A percentile compares a stretch with the other conserved stretches of the same genome.
Evolutionary conservation across 2,797 vertebrate genomes (phyloP).

Genomic region (Manis crassicaudata): DNA sequence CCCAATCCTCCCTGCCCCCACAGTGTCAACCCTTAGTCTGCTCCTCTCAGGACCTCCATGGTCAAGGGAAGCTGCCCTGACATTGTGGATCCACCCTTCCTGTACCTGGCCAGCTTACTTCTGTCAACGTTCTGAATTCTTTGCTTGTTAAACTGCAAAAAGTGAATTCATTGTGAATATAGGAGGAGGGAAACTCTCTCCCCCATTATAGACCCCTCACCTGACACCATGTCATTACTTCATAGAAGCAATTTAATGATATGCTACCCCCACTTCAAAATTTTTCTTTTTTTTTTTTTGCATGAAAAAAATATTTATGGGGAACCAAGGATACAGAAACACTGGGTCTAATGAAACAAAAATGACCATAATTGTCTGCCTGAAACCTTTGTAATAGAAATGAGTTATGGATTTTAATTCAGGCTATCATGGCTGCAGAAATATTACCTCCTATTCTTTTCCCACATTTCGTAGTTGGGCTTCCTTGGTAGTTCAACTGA

Average conservation of each 20-base stretch:
- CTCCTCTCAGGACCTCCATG: not conserved
- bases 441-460: not conserved
- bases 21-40: not conserved
- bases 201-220: not conserved
- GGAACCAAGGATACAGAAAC: not conserved
- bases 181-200: no score
- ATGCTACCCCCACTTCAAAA: not conserved
- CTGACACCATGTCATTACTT: not conserved
- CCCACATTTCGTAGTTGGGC: no score
- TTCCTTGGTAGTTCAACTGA: not conserved
- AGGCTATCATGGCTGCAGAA: not conserved
- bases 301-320: not conserved
- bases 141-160: not conserved
- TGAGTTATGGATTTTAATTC: not conserved
- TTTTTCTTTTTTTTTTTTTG: not conserved
- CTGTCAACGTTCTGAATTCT: not conserved
- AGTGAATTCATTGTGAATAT: not conserved
- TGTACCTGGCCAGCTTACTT: not conserved
- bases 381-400: not conserved
- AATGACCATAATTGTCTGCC: not conserved
- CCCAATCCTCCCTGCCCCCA: not conserved
- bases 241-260: not conserved
- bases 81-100: not conserved
- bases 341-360: not conserved
- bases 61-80: not conserved